Base-by-base conservation (phyloP, 2,888 invertebrate genomes). In the Andrena flavipes region DNA sequence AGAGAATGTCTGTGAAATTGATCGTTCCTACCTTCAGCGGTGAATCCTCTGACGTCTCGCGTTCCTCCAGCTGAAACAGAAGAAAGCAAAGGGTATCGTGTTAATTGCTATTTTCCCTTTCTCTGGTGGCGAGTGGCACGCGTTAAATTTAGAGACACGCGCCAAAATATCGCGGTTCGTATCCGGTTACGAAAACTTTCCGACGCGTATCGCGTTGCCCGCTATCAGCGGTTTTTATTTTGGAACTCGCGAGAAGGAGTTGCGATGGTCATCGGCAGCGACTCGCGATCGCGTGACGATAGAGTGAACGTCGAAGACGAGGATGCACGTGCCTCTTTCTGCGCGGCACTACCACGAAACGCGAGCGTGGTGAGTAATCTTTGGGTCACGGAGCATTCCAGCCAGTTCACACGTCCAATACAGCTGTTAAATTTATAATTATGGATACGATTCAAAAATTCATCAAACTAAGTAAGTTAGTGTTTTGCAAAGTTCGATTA, bases 61-160 rank as follows among this genome's bases (percentile, higher is more conserved):
- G 82, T 65, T 80, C 76, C 70, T 86, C 86, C 68, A 88, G 70
- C 91, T 91, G 88, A 48, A 90, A 90, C n/a, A 76, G 33, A 77
- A 59, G 54, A 76, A 33, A 26, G 42, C 8, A 49, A 20, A n/a
- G 23, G 23, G 23, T 56, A 56, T 56, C 56, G 23, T 20, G 49
- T 80, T 71, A 80, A 77, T 67, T 54, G 42, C 56, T 56, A 3
- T 20, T 13, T 56, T 56, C 23, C 42, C 16, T 6, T 33, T 23
- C 60, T 49, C 60, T 29, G 4, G 42, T 5, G 42, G 30, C 49
- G 49, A n/a, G 3, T n/a, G 26, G 63, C 3, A 13, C 1, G 42
- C 51, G 59, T 48, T 76, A 69, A 65, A 70, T 75, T 30, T 51
- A 76, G 48, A 51, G 26, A 10, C 69, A 33, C 64, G 56, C 79